Evolutionary conservation across 2,113 vertebrate species (phyloP), one percentile per base, ranked within the genome.

Genomic region (Electrona antarctica): DNA sequence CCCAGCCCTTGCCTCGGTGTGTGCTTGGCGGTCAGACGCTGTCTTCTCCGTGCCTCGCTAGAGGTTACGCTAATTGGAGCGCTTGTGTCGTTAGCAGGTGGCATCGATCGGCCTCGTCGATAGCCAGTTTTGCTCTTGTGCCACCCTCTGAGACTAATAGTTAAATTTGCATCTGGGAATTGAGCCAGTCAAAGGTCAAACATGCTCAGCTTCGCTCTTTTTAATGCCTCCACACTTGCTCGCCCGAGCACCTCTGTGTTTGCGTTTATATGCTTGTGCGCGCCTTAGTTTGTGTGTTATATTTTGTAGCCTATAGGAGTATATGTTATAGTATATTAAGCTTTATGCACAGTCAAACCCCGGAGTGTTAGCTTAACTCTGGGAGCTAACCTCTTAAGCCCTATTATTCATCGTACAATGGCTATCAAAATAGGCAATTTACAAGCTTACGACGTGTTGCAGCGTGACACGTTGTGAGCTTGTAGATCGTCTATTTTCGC

Each of bases 1-100:
- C 71, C 57, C 54, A 68, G 57, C 59, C 52, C n/a, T 81, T 83
- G 56, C 68, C 60, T 67, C 69, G 41, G 68, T 67, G 64, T 80
- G 59, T 69, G 74, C 63, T 62, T 84, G 64, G 58, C 48, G 67
- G 68, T 67, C 14, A 49, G n/a, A 58, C 6, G 13, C 47, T 7
- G 63, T 47, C 54, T 58, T 29, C 45, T 48, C 62, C 5, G 15
- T 33, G 54, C 69, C 64, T 57, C 48, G 67, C 76, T 78, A 66
- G 78, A 85, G 88, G 82, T 88, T 88, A 80, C 82, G 60, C 79
- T 91, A 91, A 91, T 90, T 91, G 81, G 82, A 82, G 67, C 70
- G 60, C 76, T 69, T 70, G 82, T 73, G 83, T 89, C 77, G 80
- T 78, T 82, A 74, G 68, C 75, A 82, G 79, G 79, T 78, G 68